Evolutionary conservation across 2,888 invertebrate genomes (phyloP).

Genomic region (Myopa tessellatipennis): DNA sequence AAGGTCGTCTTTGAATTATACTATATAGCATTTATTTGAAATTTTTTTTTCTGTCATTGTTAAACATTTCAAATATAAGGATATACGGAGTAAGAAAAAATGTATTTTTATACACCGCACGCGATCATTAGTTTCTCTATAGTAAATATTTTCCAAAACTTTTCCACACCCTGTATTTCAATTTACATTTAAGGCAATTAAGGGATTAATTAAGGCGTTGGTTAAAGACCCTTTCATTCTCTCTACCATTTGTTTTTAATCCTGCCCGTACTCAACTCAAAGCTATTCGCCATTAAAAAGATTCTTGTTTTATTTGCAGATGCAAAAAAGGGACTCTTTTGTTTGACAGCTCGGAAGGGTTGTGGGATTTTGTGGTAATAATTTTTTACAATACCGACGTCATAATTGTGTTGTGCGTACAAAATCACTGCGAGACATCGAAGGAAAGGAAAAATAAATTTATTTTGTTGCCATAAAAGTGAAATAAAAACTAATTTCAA

Average conservation of each 20-base stretch:
- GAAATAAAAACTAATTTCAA: not conserved
- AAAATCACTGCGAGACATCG: conserved; percentile 45
- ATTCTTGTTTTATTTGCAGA: conserved; percentile 2
- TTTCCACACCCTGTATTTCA: not conserved
- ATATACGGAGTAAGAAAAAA: too few species aligned
- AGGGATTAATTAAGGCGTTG: conserved; percentile 41
- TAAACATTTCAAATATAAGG: too few species aligned
- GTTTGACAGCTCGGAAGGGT: not conserved
- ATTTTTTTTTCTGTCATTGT: too few species aligned
- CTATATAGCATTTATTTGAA: too few species aligned
- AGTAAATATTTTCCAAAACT: too few species aligned
- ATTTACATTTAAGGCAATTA: conserved; percentile 37
- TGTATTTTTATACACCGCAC: too few species aligned
- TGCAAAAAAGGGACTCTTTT: not conserved
- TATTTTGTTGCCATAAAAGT: not conserved
- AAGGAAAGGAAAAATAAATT: conserved; percentile 26
- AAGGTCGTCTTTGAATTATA: too few species aligned
- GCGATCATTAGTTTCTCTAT: too few species aligned
- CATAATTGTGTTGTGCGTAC: conserved; percentile 52
- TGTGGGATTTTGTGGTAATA: conserved; percentile 22
- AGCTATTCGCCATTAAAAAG: conserved; percentile 13
- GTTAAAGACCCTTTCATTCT: not conserved
- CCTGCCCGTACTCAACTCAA: not conserved
- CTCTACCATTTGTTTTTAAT: conserved; percentile 1
- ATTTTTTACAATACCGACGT: conserved; percentile 50